Base-by-base conservation (phyloP, 2,888 invertebrate genomes). In the Drosophila stalkeri region DNA sequence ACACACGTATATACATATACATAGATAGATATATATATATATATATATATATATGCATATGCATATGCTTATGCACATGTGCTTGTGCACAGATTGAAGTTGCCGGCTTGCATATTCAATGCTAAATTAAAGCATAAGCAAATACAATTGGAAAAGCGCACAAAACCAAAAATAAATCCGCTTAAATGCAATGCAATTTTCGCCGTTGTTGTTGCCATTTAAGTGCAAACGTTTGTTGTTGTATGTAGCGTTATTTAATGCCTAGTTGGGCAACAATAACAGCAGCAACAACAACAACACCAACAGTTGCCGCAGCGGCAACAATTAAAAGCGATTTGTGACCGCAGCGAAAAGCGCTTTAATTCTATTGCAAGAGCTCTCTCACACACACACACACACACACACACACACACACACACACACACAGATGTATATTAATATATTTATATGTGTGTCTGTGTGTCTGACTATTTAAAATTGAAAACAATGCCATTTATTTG, bases 311-410 rank as follows among this genome's bases (percentile, higher is more conserved):
- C n/a, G n/a, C 52, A 39, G 56, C 59, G 47, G 51, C 65, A 68
- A 67, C 75, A 87, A 88, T 82, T 82, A 78, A 84, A 70, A 73
- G 70, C 72, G 65, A 80, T 88, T 77, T 75, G 70, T 41, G 73
- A 81, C 81, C 79, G 52, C 80, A 80, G 60, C 49, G 55, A 54
- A 84, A 88, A 77, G 67, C 60, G 69, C 72, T 82, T 86, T 75
- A 77, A 75, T 82, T 76, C 79, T 59, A 81, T 72, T 72, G 65
- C 63, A 67, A n/a, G 27, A 27, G 3, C n/a, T n/a, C 0, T n/a
- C n/a, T n/a, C 27, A 47, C 39, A 23, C 14, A 35, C 18, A 35
- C 6, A 44, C 6, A 44, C 11, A 43, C 5, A 43, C 2, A 43
- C 2, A 9, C 3, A 35, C 27, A 47, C 39, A 23, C 14, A 35